Percentiles rank a stretch among this genome's conserved stretches.
These are phyloP conservation scores for Tricholauxania praeusta DNA, from an alignment of 2,888 invertebrate genomes.

Conservation along the genomic window DNA sequence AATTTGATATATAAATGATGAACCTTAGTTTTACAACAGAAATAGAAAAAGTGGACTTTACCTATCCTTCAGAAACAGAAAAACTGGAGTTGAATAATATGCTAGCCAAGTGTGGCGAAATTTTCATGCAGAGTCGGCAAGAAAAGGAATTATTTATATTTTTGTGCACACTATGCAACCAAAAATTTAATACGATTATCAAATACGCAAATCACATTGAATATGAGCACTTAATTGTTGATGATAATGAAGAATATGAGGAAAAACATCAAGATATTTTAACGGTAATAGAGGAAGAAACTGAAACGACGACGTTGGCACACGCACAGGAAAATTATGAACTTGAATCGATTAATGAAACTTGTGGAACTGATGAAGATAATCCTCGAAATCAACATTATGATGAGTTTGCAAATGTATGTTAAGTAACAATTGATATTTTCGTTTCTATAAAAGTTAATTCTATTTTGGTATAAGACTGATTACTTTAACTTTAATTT, in stretches of 20 bases:
- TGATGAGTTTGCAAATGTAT: no score
- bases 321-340: no score
- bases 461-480: no score
- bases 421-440: no score
- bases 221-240: conserved; percentile 40
- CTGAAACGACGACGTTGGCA: no score
- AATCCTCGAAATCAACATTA: no score
- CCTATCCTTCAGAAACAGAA: neutral
- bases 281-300: no score
- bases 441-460: no score
- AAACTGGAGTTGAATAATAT: neutral
- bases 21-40: neutral
- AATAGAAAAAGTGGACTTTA: neutral
- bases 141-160: conserved; percentile 39
- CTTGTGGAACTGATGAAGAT: no score
- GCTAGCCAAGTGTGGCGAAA: conserved; percentile 46
- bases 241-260: conserved; percentile 35
- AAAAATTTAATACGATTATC: conserved; percentile 35
- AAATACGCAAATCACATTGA: conserved; percentile 42
- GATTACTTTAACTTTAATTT: no score
- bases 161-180: conserved; percentile 41
- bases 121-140: conserved; percentile 41
- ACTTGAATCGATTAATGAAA: no score
- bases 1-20: neutral
- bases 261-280: conserved; percentile 25